A percentile compares a stretch with the other conserved stretches of the same genome.
Evolutionary conservation across 2,113 vertebrate species (phyloP).

Genomic region (Tinamus guttatus): DNA sequence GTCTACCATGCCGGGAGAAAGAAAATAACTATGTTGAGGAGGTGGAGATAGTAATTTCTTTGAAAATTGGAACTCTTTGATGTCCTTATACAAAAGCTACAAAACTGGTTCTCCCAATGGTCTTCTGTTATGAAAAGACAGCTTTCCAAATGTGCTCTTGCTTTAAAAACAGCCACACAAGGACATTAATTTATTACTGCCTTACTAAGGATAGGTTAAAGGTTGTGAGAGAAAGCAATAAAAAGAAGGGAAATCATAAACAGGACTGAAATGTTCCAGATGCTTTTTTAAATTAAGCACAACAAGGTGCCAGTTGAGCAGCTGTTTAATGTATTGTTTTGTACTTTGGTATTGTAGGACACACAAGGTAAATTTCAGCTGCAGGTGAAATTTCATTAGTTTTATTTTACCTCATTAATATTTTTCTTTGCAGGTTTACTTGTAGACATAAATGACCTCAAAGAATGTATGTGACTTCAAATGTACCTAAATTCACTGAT

Average conservation of each 20-base stretch:
- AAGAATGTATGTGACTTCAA: neutral
- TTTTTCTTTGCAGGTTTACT: conserved; percentile 20
- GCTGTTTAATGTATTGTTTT: neutral
- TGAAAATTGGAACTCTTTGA: neutral
- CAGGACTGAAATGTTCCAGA: neutral
- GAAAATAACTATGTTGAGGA: neutral
- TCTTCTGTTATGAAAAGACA: neutral
- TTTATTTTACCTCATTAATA: conserved; percentile 24
- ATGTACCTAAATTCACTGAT: neutral
- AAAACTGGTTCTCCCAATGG: neutral
- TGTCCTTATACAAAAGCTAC: neutral
- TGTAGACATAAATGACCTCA: neutral
- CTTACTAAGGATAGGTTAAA: neutral
- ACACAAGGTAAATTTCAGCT: neutral
- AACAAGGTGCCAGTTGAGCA: conserved; percentile 1
- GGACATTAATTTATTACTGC: neutral
- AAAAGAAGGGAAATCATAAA: neutral
- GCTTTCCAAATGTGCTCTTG: neutral
- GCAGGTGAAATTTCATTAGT: neutral
- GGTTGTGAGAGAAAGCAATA: neutral
- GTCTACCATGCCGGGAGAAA: neutral
- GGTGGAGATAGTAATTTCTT: too few species aligned
- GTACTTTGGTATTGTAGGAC: conserved; percentile 38
- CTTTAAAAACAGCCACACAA: neutral
- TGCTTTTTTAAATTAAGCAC: conserved; percentile 32